These are phyloP conservation scores for Elymnias hypermnestra DNA, from an alignment of 1,140 invertebrate genomes.

Conservation along the genomic window DNA sequence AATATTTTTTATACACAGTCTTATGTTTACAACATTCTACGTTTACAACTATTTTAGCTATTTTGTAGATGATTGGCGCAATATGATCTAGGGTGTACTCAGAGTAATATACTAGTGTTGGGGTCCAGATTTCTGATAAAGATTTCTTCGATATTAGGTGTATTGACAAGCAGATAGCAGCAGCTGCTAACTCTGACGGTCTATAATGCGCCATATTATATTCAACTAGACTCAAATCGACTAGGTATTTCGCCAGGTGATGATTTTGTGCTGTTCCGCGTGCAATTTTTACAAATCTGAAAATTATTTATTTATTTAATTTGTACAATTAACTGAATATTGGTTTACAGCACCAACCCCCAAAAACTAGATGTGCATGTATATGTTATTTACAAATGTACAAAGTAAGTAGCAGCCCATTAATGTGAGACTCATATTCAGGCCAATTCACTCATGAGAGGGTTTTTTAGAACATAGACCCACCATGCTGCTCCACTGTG, in stretches of 20 bases:
- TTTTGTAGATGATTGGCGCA: conserved; percentile 77
- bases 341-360: no score
- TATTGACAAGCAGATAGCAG: conserved; percentile 75
- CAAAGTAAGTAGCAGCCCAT: no score
- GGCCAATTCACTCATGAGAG: no score
- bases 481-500: no score
- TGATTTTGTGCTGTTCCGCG: conserved; percentile 84
- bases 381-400: no score
- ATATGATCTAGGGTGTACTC: conserved; percentile 78
- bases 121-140: conserved; percentile 76
- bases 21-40: conserved; percentile 78
- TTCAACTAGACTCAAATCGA: conserved; percentile 90
- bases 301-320: no score
- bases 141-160: conserved; percentile 66
- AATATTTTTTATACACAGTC: conserved; percentile 80
- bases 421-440: no score
- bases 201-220: conserved; percentile 88
- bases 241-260: conserved; percentile 93
- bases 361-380: no score
- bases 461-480: no score
- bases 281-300: conserved; percentile 79
- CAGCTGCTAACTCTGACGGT: conserved; percentile 83
- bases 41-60: conserved; percentile 77
- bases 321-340: no score
- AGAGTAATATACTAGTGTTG: conserved; percentile 79